These are phyloP conservation scores for Heterotis niloticus DNA, from an alignment of 2,113 vertebrate species.

Conservation along the genomic window DNA sequence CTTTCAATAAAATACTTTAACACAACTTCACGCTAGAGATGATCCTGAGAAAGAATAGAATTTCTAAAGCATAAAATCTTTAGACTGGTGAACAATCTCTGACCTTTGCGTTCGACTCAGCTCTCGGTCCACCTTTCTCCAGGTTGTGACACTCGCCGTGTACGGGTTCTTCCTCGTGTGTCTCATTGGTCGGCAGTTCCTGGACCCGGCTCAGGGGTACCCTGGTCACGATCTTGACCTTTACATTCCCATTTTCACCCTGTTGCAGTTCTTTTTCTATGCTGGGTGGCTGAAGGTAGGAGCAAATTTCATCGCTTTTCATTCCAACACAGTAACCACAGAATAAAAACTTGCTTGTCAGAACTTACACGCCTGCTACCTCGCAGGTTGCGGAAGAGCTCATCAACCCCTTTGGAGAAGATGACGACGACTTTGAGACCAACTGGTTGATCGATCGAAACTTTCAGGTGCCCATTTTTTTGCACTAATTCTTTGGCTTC, in stretches of 20 bases:
- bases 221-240: constrained; percentile 82
- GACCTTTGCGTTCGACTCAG: background rate
- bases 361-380: background rate
- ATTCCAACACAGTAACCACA: background rate
- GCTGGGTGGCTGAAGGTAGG: constrained; percentile 90
- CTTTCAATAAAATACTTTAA: too few relatives aligned
- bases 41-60: too few relatives aligned
- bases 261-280: constrained; percentile 93
- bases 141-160: constrained; percentile 91
- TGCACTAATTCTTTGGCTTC: background rate
- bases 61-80: background rate
- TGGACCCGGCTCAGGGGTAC: constrained; percentile 82
- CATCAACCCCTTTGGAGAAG: constrained; percentile 90
- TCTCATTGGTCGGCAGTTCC: constrained; percentile 87
- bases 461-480: constrained; percentile 68
- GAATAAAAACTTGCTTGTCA: background rate
- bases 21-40: too few relatives aligned
- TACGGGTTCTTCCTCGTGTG: constrained; percentile 92
- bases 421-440: constrained; percentile 88
- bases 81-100: too few relatives aligned
- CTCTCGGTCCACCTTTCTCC: background rate
- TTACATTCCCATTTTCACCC: constrained; percentile 84
- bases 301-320: background rate
- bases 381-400: constrained; percentile 84
- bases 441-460: constrained; percentile 88